A percentile compares a stretch with the other conserved stretches of the same genome.
Conservation (phyloP, 2,888 invertebrate species). For the Acanthococcus lagerstroemiae region DNA sequence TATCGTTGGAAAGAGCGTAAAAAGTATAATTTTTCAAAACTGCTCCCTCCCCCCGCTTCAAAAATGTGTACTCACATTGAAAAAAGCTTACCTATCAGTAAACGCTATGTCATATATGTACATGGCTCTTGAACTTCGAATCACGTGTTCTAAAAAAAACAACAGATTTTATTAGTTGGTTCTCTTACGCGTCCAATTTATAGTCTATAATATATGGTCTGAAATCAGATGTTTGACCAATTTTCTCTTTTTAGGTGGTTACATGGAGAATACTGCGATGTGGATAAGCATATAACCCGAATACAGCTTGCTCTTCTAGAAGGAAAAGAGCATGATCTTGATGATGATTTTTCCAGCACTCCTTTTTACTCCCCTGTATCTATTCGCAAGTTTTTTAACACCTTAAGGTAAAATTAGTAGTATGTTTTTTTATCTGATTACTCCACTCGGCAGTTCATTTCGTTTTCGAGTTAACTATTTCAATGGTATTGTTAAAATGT, state of each 20-base stretch:
- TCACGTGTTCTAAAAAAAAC: background rate
- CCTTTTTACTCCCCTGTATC: background rate
- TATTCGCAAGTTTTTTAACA: conserved; percentile 8
- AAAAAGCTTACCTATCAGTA: too few relatives aligned
- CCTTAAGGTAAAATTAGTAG: conserved; percentile 7
- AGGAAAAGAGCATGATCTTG: background rate
- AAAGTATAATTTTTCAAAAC: too few relatives aligned
- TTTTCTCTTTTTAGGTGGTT: conserved; percentile 33
- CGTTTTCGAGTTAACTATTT: background rate
- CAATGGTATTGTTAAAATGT: too few relatives aligned
- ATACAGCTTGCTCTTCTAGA: background rate
- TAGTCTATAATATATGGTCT: too few relatives aligned
- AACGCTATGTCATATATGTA: too few relatives aligned
- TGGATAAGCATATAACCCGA: conserved; percentile 18
- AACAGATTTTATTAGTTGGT: background rate
- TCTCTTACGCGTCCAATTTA: too few relatives aligned
- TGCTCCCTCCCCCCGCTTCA: too few relatives aligned
- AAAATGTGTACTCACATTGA: too few relatives aligned
- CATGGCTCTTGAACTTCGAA: too few relatives aligned
- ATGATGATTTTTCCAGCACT: background rate
- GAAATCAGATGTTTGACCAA: too few relatives aligned
- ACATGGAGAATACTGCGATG: conserved; percentile 31
- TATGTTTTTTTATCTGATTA: background rate
- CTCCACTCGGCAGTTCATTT: too few relatives aligned
- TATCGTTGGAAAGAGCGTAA: too few relatives aligned